These are phyloP conservation scores for Trilocha varians DNA, from an alignment of 2,888 invertebrate species.

Conservation along the genomic window DNA sequence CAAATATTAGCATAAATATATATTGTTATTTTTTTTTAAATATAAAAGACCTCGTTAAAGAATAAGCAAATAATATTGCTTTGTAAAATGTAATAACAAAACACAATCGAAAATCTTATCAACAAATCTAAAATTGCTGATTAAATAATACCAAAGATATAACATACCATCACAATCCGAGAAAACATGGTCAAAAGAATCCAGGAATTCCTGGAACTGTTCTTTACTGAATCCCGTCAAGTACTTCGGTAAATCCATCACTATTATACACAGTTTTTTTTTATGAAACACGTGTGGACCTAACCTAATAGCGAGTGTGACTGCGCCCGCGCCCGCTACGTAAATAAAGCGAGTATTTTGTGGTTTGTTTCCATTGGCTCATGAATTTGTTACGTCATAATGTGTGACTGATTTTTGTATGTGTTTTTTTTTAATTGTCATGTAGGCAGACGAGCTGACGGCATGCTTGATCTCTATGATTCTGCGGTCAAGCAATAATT, in stretches of 20 bases:
- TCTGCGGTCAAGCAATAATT: too few species aligned
- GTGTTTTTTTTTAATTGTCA: too few species aligned
- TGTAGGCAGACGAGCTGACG: too few species aligned
- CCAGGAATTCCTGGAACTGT: constrained; percentile 66
- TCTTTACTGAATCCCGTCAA: constrained; percentile 50
- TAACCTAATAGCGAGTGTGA: constrained; percentile 33
- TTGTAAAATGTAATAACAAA: too few species aligned
- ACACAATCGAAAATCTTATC: too few species aligned
- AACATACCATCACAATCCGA: constrained; percentile 84
- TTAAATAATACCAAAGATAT: constrained; percentile 1
- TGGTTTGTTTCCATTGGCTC: constrained; percentile 24
- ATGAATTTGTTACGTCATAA: constrained; percentile 6
- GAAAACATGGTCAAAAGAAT: constrained; percentile 80
- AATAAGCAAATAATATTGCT: too few species aligned
- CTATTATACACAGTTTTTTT: constrained; percentile 8
- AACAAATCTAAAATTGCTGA: too few species aligned
- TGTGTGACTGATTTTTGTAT: too few species aligned
- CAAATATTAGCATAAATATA: too few species aligned
- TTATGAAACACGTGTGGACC: constrained; percentile 35
- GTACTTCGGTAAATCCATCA: constrained; percentile 39
- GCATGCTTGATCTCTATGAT: too few species aligned
- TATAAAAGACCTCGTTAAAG: too few species aligned
- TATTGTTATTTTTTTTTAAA: too few species aligned
- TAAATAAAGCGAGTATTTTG: constrained; percentile 25
- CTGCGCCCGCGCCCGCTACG: constrained; percentile 42